Base-by-base conservation (phyloP, 1,140 invertebrate genomes). In the Caenorhabditis tropicalis region DNA sequence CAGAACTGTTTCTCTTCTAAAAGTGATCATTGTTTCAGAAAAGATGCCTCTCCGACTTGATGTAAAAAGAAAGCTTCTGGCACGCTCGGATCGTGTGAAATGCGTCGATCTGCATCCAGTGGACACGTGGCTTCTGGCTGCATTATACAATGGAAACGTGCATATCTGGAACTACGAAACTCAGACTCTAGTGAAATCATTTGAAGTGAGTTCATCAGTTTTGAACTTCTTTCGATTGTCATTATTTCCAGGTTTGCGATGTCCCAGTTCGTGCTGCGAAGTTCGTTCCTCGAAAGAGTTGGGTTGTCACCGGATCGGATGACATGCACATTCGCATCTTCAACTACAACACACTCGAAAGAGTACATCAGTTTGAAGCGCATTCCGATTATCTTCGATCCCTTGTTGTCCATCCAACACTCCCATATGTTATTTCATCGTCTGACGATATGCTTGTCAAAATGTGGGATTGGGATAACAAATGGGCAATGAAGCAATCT, bases 381-480 rank as follows among this genome's bases (percentile, higher is more conserved):
- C 98, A 99, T 92, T 97, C 96, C 12, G 98, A 99, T 92, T 99
- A 99, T 93, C 94, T 99, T 16, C 93, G 98, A 87, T 96, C 95
- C 88, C 98, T 99, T 90, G 96, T 95, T 15, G 94, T 99, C 12
- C 98, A 99, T 93, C 98, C 98, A 12, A 96, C 96, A 60, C 97
- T 99, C 89, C 96, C 98, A 0, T 97, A 96, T 91, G 95, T 99
- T 86, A 92, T 99, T 7, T 99, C 97, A 2, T 96, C 96, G 90
- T 98, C 96, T 93, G 96, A 99, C 94, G 98, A 99, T 91, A 97
- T 99, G 95, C 92, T 96, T 31, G 99, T 99, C 70, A 99, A 99
- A 92, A 92, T 99, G 33, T 99, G 98, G 98, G 99, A 99, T 92
- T 99, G 98, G 98, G 98, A 99, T 33, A 98, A 98, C 90, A 94